Conservation (phyloP, 2,797 vertebrate genomes). For the Zalophus californianus region DNA sequence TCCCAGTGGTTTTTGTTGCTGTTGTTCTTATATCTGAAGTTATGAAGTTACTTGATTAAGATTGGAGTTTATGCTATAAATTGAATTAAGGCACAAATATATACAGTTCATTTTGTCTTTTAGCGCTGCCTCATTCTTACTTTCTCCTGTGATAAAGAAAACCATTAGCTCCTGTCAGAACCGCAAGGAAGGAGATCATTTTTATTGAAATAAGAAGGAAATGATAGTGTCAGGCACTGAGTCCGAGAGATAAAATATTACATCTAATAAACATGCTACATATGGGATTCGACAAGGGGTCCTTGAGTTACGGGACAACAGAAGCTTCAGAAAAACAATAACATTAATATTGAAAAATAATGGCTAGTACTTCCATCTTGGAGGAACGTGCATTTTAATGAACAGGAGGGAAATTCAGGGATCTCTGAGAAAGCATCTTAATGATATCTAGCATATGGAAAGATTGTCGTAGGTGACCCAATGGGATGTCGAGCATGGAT, state of each 20-base stretch:
- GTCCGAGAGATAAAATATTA: slow-evolving; percentile 98
- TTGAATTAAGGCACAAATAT: slow-evolving; percentile 90
- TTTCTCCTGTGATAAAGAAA: slow-evolving; percentile 95
- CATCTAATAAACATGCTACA: slow-evolving; percentile 95
- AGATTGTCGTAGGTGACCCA: neutral
- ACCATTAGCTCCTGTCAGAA: slow-evolving; percentile 96
- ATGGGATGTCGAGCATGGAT: no score
- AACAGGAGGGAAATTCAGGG: slow-evolving; percentile 57
- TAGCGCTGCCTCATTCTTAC: slow-evolving; percentile 88
- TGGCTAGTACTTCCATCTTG: slow-evolving; percentile 56
- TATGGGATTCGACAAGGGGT: slow-evolving; percentile 92
- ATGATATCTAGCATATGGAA: neutral
- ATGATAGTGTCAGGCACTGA: slow-evolving; percentile 95
- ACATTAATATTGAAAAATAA: slow-evolving; percentile 86
- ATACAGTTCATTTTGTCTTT: slow-evolving; percentile 88
- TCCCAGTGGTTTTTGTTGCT: slow-evolving; percentile 53
- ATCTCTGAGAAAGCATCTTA: slow-evolving; percentile 55
- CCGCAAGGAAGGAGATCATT: slow-evolving; percentile 93
- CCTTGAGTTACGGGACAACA: slow-evolving; percentile 83
- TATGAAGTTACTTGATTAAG: slow-evolving; percentile 87
- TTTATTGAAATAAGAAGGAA: slow-evolving; percentile 99
- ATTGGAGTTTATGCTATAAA: slow-evolving; percentile 85
- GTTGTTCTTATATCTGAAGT: slow-evolving; percentile 56
- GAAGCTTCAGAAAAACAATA: slow-evolving; percentile 85
- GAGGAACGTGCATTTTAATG: slow-evolving; percentile 79